Percentiles rank a stretch among this genome's conserved stretches.
These are phyloP conservation scores for Callorhinus ursinus DNA, from an alignment of 2,113 vertebrate genomes.

Conservation along the genomic window DNA sequence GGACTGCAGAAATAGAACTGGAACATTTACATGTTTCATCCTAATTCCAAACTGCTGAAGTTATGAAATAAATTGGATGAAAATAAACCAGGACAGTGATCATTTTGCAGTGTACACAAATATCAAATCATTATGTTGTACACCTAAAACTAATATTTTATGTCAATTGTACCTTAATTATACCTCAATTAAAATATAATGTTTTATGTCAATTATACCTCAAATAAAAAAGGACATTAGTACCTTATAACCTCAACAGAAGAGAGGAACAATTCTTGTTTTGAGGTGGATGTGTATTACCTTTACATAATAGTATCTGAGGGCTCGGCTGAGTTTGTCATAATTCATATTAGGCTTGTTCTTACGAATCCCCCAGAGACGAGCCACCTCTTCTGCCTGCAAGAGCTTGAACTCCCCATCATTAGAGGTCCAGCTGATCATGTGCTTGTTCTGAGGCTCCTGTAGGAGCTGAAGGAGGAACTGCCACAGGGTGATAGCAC, in stretches of 20 bases:
- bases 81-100: slow-evolving; percentile 16
- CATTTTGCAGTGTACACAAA: background rate
- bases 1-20: background rate
- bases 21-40: background rate
- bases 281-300: slow-evolving; percentile 81
- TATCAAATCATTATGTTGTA: background rate
- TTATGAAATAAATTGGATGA: background rate
- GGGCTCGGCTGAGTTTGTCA: slow-evolving; percentile 97
- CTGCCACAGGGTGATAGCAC: slow-evolving; percentile 99
- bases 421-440: slow-evolving; percentile 97
- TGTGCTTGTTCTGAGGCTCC: slow-evolving; percentile 93
- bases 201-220: background rate
- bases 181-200: background rate
- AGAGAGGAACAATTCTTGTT: slow-evolving; percentile 60
- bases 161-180: too few relatives aligned
- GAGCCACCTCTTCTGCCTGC: slow-evolving; percentile 98
- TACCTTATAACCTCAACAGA: slow-evolving; percentile 21
- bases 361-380: slow-evolving; percentile 97
- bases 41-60: background rate
- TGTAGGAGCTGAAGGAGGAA: slow-evolving; percentile 98
- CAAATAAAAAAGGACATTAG: background rate
- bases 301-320: slow-evolving; percentile 99
- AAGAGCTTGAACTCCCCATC: slow-evolving; percentile 98
- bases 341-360: slow-evolving; percentile 99
- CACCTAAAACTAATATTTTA: background rate